Percentiles rank a stretch among this genome's conserved stretches.
Conservation (phyloP, 2,888 invertebrate genomes). For the Acanthoscelides obtectus region DNA sequence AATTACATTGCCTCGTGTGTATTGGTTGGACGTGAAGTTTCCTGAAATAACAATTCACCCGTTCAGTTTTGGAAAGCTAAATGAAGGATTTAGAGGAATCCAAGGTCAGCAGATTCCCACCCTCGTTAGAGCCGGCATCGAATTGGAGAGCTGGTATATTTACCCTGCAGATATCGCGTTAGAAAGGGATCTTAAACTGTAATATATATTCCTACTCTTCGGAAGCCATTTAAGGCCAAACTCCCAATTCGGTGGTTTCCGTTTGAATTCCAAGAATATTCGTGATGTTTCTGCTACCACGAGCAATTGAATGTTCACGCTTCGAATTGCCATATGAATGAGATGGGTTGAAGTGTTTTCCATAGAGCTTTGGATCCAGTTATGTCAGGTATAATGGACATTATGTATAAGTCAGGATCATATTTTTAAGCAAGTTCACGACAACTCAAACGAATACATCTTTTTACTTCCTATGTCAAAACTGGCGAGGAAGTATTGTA, state of each 20-base stretch:
- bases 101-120: background rate
- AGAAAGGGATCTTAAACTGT: background rate
- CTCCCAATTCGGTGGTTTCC: background rate
- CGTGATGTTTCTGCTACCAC: background rate
- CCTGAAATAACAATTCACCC: no score
- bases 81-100: background rate
- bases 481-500: no score
- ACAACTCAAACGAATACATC: no score
- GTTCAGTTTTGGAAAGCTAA: no score
- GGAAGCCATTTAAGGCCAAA: background rate
- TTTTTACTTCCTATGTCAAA: no score
- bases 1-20: no score
- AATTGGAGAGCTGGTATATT: background rate
- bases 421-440: no score
- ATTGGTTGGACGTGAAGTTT: no score
- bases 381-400: no score
- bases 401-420: no score
- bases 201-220: background rate
- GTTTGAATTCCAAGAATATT: background rate
- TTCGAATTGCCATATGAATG: background rate
- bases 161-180: background rate
- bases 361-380: background rate
- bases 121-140: background rate
- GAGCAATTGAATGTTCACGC: background rate
- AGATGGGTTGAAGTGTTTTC: background rate